A percentile compares a stretch with the other conserved stretches of the same genome.
These are phyloP conservation scores for Colinus virginianus DNA, from an alignment of 2,113 vertebrate species.

Conservation along the genomic window DNA sequence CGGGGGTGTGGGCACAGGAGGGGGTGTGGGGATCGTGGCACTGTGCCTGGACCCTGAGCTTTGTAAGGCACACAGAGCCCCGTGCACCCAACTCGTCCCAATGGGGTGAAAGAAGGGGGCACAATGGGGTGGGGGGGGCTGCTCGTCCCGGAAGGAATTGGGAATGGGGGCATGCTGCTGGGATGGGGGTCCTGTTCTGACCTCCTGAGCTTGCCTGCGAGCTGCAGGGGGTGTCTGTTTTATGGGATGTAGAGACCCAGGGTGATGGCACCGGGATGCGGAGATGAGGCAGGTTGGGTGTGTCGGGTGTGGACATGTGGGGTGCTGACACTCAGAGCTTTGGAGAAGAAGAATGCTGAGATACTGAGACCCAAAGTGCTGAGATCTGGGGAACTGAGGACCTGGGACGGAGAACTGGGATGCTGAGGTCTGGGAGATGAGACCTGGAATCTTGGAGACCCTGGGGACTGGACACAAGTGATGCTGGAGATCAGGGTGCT, in stretches of 20 bases:
- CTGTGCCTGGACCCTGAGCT: not conserved
- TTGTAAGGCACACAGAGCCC: not conserved
- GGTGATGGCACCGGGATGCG: not conserved
- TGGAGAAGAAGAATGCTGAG: not conserved
- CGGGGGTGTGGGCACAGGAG: not conserved
- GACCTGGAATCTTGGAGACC: not conserved
- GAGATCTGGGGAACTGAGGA: not conserved
- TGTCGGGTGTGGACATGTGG: not conserved
- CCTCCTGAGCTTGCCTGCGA: fast-evolving
- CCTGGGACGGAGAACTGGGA: too few relatives aligned
- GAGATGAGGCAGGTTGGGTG: not conserved
- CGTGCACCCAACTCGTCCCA: fast-evolving
- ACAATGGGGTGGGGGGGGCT: not conserved
- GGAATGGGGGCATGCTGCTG: not conserved
- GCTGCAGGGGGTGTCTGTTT: fast-evolving
- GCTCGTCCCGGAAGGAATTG: too few relatives aligned
- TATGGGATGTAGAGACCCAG: not conserved
- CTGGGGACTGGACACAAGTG: not conserved
- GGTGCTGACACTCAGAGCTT: not conserved
- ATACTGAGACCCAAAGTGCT: not conserved
- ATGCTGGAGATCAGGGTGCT: not conserved
- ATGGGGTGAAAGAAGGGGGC: not conserved
- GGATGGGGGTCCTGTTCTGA: not conserved
- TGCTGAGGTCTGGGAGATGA: not conserved
- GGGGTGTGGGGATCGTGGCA: fast-evolving